These are phyloP conservation scores for Formica aserva DNA, from an alignment of 2,888 invertebrate species.

Conservation along the genomic window DNA sequence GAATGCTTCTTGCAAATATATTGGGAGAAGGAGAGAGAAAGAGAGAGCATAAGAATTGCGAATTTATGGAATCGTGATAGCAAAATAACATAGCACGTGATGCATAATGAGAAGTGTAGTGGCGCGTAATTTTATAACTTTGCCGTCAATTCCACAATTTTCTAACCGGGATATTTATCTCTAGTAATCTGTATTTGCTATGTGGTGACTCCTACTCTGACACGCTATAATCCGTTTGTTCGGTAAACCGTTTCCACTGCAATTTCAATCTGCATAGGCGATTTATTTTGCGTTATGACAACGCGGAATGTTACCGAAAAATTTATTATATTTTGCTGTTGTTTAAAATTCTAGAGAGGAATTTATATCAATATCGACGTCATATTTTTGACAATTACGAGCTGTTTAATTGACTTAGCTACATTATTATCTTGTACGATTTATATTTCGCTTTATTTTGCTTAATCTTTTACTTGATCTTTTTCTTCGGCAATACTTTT, in stretches of 20 bases:
- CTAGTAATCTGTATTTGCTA: constrained; percentile 50
- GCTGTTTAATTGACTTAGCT: constrained; percentile 8
- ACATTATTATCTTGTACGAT: background rate
- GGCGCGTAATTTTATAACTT: constrained; percentile 37
- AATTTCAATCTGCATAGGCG: constrained; percentile 28
- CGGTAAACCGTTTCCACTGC: constrained; percentile 34
- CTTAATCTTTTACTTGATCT: background rate
- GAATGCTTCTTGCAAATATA: background rate
- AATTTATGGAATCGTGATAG: constrained; percentile 39
- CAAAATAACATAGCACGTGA: constrained; percentile 54
- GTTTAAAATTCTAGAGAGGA: constrained; percentile 11
- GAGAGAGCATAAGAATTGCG: constrained; percentile 6
- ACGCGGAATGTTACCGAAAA: background rate
- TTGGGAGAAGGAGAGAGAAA: background rate
- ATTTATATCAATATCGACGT: background rate
- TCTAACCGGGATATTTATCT: constrained; percentile 58
- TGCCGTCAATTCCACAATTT: background rate
- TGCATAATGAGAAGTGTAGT: constrained; percentile 56
- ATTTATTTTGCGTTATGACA: constrained; percentile 13
- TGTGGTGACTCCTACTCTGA: background rate
- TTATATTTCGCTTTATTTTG: constrained; percentile 2
- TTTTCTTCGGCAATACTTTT: background rate
- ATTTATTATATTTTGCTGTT: background rate
- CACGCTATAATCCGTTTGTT: background rate
- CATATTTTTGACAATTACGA: constrained; percentile 4